These are phyloP conservation scores for Lutra lutra DNA, from an alignment of 2,797 vertebrate species.

Conservation along the genomic window DNA sequence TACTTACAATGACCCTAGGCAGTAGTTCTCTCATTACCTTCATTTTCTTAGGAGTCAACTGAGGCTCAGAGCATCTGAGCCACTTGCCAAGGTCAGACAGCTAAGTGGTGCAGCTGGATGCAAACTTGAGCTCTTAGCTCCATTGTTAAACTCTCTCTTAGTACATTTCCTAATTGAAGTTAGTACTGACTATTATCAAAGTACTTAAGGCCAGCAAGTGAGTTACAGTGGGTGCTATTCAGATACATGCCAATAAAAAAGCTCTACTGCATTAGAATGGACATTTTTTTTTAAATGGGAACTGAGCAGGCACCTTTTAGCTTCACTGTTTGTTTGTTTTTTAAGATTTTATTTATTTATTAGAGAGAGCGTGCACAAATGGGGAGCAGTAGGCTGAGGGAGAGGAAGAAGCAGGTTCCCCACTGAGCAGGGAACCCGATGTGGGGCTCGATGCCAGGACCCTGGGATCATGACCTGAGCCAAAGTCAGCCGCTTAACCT, in stretches of 20 bases:
- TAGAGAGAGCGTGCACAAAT: no score
- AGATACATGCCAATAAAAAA: not conserved
- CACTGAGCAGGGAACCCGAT: no score
- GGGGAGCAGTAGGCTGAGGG: no score
- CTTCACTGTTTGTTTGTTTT: not conserved
- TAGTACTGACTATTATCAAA: not conserved
- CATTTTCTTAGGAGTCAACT: constrained; percentile 23
- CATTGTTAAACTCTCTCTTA: not conserved
- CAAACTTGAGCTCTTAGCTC: not conserved
- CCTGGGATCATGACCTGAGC: no score
- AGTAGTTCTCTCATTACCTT: not conserved
- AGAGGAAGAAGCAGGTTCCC: no score
- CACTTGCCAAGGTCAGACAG: not conserved
- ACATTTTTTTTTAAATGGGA: not conserved
- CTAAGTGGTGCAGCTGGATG: not conserved
- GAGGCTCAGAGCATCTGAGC: not conserved
- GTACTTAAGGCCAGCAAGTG: not conserved
- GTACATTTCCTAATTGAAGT: not conserved
- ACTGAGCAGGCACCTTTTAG: not conserved
- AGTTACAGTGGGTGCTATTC: constrained; percentile 1
- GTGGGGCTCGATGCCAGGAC: no score
- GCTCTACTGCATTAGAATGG: not conserved
- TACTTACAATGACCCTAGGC: not conserved
- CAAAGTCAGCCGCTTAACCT: no score
- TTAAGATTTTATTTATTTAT: no score